These are phyloP conservation scores for Dipodomys ordii DNA, from an alignment of 2,113 vertebrate species.

Conservation along the genomic window DNA sequence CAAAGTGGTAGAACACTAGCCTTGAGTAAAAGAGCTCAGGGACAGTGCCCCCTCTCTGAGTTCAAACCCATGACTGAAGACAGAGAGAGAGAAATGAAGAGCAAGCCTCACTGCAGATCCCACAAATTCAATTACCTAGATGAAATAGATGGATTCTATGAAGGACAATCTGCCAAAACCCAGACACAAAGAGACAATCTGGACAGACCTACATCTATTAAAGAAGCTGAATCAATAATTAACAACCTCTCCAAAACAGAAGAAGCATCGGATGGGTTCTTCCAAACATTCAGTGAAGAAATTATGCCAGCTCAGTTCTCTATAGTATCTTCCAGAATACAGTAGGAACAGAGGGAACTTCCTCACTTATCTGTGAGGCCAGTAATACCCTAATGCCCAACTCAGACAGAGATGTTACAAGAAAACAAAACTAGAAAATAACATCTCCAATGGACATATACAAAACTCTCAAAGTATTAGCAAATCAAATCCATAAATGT, in stretches of 20 bases:
- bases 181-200: too few relatives aligned
- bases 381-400: background rate
- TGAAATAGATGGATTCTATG: background rate
- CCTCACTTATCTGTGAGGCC: background rate
- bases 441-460: background rate
- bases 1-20: too few relatives aligned
- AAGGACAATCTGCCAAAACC: background rate
- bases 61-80: too few relatives aligned
- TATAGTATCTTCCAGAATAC: background rate
- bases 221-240: background rate
- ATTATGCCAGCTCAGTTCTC: background rate
- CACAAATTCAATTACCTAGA: too few relatives aligned
- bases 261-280: background rate
- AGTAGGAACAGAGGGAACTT: background rate
- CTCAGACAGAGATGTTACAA: background rate
- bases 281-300: background rate
- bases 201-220: background rate
- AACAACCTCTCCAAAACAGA: background rate
- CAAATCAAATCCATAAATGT: background rate
- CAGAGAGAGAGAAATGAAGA: background rate
- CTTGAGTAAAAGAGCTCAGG: too few relatives aligned
- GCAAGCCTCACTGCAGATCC: background rate
- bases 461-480: constrained; percentile 35
- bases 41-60: too few relatives aligned
- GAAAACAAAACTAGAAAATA: background rate